Percentiles rank a stretch among this genome's conserved stretches.
phyloP scores from a whole-genome alignment of 2,113 vertebrate species.

The Leptobrachium ailaonicum region DNA sequence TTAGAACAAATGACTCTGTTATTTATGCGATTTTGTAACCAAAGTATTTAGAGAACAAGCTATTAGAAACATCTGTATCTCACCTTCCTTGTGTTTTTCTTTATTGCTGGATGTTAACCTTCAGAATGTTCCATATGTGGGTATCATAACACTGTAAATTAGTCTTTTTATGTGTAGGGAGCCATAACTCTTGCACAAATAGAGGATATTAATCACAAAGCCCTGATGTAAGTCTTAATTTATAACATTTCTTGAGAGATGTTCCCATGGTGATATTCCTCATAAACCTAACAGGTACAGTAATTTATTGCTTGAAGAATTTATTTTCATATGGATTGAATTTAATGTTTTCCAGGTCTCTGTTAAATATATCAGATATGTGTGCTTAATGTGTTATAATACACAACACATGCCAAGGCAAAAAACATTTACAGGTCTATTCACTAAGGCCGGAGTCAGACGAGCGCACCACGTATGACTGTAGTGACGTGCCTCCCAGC shows the following conservation, averaged over 20 bases:
- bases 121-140: neutral
- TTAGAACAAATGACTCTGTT: too few relatives aligned
- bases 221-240: constrained; percentile 27
- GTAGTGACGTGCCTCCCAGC: too few relatives aligned
- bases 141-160: constrained; percentile 20
- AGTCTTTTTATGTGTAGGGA: constrained; percentile 22
- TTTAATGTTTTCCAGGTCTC: constrained; percentile 5
- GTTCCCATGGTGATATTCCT: constrained; percentile 33
- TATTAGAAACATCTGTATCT: too few relatives aligned
- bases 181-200: constrained; percentile 27
- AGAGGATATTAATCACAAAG: constrained; percentile 9
- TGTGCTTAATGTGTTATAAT: neutral
- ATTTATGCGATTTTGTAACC: too few relatives aligned
- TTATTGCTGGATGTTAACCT: too few relatives aligned
- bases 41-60: too few relatives aligned
- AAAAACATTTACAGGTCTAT: too few relatives aligned
- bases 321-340: constrained; percentile 11
- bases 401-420: too few relatives aligned
- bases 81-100: too few relatives aligned
- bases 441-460: too few relatives aligned
- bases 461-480: too few relatives aligned
- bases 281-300: constrained; percentile 11
- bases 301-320: constrained; percentile 4
- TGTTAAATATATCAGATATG: constrained; percentile 4
- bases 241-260: constrained; percentile 32